A percentile compares a stretch with the other conserved stretches of the same genome.
Conservation (phyloP, 2,113 vertebrate genomes). For the Taurulus bubalis region DNA sequence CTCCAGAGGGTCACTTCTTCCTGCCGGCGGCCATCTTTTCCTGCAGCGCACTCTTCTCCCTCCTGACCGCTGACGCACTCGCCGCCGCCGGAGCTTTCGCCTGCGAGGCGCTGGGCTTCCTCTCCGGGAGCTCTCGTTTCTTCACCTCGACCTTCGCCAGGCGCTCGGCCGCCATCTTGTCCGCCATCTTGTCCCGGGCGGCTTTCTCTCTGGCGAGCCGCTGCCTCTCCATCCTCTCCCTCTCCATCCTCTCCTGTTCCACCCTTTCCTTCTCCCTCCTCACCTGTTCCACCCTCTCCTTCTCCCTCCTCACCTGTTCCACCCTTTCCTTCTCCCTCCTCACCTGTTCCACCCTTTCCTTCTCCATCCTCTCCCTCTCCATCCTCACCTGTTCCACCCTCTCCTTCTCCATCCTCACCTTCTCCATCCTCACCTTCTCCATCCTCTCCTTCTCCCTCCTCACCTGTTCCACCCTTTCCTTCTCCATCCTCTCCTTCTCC, state of each 20-base stretch:
- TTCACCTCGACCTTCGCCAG: neutral
- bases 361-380: constrained; percentile 6
- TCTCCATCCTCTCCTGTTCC: constrained; percentile 3
- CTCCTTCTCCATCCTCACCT: neutral
- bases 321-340: neutral
- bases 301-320: constrained; percentile 3
- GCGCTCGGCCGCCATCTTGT: constrained; percentile 36
- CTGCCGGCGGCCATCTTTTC: constrained; percentile 6
- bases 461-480: neutral
- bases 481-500: constrained; percentile 3
- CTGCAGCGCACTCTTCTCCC: constrained; percentile 4
- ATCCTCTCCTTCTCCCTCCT: neutral
- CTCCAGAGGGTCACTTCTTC: neutral
- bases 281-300: neutral
- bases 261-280: neutral
- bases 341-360: neutral
- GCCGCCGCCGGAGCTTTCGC: fast-evolving
- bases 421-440: constrained; percentile 10
- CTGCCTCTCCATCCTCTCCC: constrained; percentile 20
- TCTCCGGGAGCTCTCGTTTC: neutral
- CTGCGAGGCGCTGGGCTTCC: constrained; percentile 7
- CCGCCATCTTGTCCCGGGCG: constrained; percentile 27
- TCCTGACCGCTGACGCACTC: neutral
- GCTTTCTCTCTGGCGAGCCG: constrained; percentile 9
- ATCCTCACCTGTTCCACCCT: neutral